These are phyloP conservation scores for Orussus abietinus DNA, from an alignment of 1,140 invertebrate species.

Conservation along the genomic window DNA sequence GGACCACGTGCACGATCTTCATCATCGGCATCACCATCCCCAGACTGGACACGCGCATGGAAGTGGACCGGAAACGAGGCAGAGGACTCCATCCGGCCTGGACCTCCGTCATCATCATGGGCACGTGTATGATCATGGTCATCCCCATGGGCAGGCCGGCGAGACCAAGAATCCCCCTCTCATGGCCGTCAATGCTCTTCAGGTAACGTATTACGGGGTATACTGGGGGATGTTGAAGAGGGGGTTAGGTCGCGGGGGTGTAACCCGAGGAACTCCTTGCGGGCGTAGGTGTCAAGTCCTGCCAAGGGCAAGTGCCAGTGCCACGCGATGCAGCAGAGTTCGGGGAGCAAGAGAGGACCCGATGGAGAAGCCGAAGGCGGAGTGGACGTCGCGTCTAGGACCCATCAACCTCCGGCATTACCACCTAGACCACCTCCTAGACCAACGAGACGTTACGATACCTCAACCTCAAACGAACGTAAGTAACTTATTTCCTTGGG, in stretches of 20 bases:
- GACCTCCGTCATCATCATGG: slow-evolving; percentile 36
- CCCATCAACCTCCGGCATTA: slow-evolving; percentile 47
- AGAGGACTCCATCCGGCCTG: slow-evolving; percentile 28
- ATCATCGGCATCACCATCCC: slow-evolving; percentile 30
- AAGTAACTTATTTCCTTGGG: slow-evolving; percentile 21
- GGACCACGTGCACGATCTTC: slow-evolving; percentile 39
- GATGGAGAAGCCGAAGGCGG: slow-evolving; percentile 37
- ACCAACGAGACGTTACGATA: slow-evolving; percentile 42
- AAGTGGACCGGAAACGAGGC: slow-evolving; percentile 25
- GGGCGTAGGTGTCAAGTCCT: slow-evolving; percentile 38
- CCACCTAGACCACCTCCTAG: slow-evolving; percentile 47
- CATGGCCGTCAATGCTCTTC: slow-evolving; percentile 39
- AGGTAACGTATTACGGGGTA: slow-evolving; percentile 25
- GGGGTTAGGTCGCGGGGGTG: too few relatives aligned
- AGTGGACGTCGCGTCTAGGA: slow-evolving; percentile 38
- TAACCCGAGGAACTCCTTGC: background rate
- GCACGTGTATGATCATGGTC: slow-evolving; percentile 23
- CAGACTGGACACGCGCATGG: slow-evolving; percentile 27
- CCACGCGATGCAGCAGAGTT: slow-evolving; percentile 39
- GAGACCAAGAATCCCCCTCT: slow-evolving; percentile 31
- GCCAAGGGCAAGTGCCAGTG: slow-evolving; percentile 50
- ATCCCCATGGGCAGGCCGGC: slow-evolving; percentile 25
- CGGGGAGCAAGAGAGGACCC: slow-evolving; percentile 30
- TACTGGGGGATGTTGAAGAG: background rate
- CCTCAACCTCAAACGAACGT: slow-evolving; percentile 37